Conservation (phyloP, 53 echinoderm and acorn worm species). For the Zoroaster sp. region DNA sequence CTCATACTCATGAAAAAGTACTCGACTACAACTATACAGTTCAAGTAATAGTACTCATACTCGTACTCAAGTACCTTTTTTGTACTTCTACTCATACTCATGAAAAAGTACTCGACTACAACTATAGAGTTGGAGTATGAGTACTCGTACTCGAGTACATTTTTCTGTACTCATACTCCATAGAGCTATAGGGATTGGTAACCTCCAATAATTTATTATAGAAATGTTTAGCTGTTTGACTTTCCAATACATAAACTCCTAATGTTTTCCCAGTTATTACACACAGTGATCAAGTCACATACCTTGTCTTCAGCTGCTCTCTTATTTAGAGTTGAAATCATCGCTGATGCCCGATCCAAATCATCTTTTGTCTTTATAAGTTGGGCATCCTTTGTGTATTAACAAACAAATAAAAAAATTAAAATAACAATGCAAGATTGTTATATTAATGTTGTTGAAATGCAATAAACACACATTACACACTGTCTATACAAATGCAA, state of each 20-base stretch:
- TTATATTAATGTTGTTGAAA: not conserved
- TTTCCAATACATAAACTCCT: too few species aligned
- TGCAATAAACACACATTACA: not conserved
- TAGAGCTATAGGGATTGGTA: not conserved
- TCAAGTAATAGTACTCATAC: too few species aligned
- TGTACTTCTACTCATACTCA: too few species aligned
- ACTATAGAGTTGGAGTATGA: not conserved
- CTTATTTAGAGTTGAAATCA: slow-evolving; percentile 52
- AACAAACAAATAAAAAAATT: not conserved
- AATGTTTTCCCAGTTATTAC: too few species aligned
- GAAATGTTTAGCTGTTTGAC: not conserved
- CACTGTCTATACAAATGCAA: not conserved
- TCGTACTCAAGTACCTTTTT: too few species aligned
- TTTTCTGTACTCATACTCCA: not conserved
- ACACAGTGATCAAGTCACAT: not conserved
- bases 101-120: too few species aligned
- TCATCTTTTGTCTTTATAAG: slow-evolving; percentile 46
- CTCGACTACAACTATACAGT: too few species aligned
- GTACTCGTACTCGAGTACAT: not conserved
- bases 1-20: too few species aligned
- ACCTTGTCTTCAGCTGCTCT: slow-evolving; percentile 77
- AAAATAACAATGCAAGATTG: not conserved
- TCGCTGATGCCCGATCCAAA: slow-evolving; percentile 14
- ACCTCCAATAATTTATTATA: not conserved
- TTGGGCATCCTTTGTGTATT: slow-evolving; percentile 36